These are phyloP conservation scores for Cyclura pinguis DNA, from an alignment of 2,797 vertebrate genomes.

Conservation along the genomic window DNA sequence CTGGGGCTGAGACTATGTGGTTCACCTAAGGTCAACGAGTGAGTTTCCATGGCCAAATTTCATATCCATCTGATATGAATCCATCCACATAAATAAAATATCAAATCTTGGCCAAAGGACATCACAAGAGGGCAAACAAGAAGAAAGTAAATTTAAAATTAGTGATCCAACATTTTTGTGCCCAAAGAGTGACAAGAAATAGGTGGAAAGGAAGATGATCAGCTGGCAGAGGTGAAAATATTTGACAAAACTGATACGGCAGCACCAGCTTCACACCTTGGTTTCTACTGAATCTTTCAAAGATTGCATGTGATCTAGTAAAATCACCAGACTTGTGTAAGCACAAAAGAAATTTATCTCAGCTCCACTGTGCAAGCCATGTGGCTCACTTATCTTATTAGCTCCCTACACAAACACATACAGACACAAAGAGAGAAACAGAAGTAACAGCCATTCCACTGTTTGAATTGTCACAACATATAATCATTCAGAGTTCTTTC, in stretches of 20 bases:
- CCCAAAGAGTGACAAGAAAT: neutral
- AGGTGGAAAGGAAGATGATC: too few species aligned
- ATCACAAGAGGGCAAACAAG: neutral
- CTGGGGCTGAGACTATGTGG: too few species aligned
- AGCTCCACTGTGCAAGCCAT: neutral
- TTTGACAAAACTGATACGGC: neutral
- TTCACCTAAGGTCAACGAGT: too few species aligned
- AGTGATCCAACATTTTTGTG: neutral
- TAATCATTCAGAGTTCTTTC: conserved; percentile 8
- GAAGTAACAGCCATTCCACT: neutral
- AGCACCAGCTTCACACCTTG: neutral
- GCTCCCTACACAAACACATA: neutral
- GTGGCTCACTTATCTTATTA: conserved; percentile 4
- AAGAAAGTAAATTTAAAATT: neutral
- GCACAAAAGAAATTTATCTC: neutral
- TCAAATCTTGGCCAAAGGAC: neutral
- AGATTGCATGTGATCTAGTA: neutral
- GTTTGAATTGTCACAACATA: neutral
- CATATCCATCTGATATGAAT: neutral
- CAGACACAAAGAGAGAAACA: too few species aligned
- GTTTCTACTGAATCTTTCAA: neutral
- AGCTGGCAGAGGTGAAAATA: neutral
- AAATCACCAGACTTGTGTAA: neutral
- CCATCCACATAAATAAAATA: neutral
- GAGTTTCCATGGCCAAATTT: neutral